Evolutionary conservation across 2,113 vertebrate species (phyloP), one percentile per base, ranked within the genome.

Genomic region (Campylorhamphus procurvoides): DNA sequence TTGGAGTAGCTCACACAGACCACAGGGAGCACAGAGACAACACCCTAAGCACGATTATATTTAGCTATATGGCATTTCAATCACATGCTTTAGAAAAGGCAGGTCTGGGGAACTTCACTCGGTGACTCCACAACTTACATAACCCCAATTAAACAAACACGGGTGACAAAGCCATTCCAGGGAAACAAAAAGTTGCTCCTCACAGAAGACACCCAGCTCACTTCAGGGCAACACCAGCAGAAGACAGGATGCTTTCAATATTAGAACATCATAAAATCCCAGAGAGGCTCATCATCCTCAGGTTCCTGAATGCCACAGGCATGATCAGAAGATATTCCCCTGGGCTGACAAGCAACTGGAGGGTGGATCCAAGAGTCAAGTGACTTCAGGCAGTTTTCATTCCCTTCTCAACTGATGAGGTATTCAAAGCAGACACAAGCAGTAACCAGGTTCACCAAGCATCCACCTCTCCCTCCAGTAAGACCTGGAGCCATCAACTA

Each of bases 241-340:
- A 85, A 44, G 6, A 14, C 14, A n/a, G 58, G 25, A 14, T 25
- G 28, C n/a, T 20, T 46, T 64, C 56, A 17, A 16, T 11, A 67
- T 18, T 33, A 47, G 33, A 71, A 18, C 5, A 39, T 4, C n/a
- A 58, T 40, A 8, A 66, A 56, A 66, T 39, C 33, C 52, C 19
- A 4, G 18, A 31, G 37, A 67, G 40, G 15, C 6, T 53, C 42
- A 27, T 33, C 13, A 9, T n/a, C 31, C 19, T 2, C 37, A 25
- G 3, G 0, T 7, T 84, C 37, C 74, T 13, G 28, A 71, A 14
- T 3, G 9, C 63, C 27, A 27, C 42, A 20, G 0, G 3, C 6
- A 5, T 7, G 39, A 25, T 42, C 18, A 27, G 64, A 42, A 68
- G 53, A 37, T 0, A 0, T 29, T 73, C 15, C 39, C 31, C 27